These are phyloP conservation scores for Campoletis raptor DNA, from an alignment of 2,888 invertebrate genomes.

Conservation along the genomic window DNA sequence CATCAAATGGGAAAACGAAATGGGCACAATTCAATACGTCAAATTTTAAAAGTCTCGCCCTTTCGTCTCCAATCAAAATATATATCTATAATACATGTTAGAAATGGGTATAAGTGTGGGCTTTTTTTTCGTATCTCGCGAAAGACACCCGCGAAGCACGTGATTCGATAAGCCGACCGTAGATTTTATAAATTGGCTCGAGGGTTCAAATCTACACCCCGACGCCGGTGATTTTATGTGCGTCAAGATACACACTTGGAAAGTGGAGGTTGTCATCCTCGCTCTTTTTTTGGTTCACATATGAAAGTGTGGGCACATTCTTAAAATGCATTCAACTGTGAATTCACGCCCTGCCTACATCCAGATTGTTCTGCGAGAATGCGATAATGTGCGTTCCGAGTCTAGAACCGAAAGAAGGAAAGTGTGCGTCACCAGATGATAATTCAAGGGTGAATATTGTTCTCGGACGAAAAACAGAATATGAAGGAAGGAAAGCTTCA, in stretches of 20 bases:
- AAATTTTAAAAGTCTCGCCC: neutral
- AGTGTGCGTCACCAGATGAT: conserved; percentile 27
- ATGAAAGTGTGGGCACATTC: neutral
- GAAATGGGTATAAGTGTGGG: conserved; percentile 20
- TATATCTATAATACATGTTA: neutral
- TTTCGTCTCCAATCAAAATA: conserved; percentile 4
- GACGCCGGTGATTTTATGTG: conserved; percentile 36
- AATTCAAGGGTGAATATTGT: conserved; percentile 59
- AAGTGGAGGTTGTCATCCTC: neutral
- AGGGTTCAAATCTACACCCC: conserved; percentile 35
- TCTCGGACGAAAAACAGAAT: conserved; percentile 25
- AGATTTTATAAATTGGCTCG: conserved; percentile 61
- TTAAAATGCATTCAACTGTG: conserved; percentile 57
- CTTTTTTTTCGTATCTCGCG: conserved; percentile 56
- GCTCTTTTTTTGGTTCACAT: conserved; percentile 2
- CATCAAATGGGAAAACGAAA: conserved; percentile 3
- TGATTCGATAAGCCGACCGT: conserved; percentile 67
- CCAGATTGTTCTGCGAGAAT: conserved; percentile 44
- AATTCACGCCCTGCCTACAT: conserved; percentile 37
- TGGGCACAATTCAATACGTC: conserved; percentile 11
- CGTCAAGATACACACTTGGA: conserved; percentile 23
- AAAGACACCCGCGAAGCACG: conserved; percentile 67
- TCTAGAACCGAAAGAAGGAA: conserved; percentile 32
- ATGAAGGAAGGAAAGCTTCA: neutral
- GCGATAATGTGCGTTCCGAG: conserved; percentile 61